Base-by-base conservation (phyloP, 2,888 invertebrate species). In the Tiphia femorata region DNA sequence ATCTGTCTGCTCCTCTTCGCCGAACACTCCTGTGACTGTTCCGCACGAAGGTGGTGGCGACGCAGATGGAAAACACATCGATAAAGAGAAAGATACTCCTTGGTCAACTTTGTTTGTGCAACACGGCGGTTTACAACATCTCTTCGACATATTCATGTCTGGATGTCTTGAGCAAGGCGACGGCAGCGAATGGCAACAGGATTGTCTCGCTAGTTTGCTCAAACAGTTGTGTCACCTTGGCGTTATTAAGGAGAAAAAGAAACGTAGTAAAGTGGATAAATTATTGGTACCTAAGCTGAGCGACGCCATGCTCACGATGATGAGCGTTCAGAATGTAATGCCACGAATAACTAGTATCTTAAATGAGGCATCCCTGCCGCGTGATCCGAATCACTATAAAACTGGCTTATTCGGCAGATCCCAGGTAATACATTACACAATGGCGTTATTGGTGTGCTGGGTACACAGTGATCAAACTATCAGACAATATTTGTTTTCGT, bases 351-450 rank as follows among this genome's bases (percentile, higher is more conserved):
- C 95, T 66, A 93, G 92, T 63, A 95, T 97, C 76, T 84, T 97
- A 21, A 92, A 93, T 75, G 95, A 96, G 82, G 95, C 95, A 46
- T 91, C 95, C 10, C 85, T 92, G 62, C 88, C 94, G 1, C 87
- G 92, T 74, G 91, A 93, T 81, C 91, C 92, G 0, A 92, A 93
- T 75, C 93, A 94, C 64, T 93, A 95, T 75, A 94, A 95, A 81
- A 95, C 96, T 54, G 96, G 96, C 4, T 92, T 96, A 70, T 96
- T 96, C 92, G 96, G 96, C 1, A 86, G 96, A 67, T 93, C 96
- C 0, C 96, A 96, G 84, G 92, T 91, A 7, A 81, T 97, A 14
- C 96, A 96, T 78, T 96, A 95, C 79, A 92, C 95, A 12, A 93
- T 97, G 92, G 93, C 95, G 12, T 86, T 97, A 75, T 88, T 97